Evolutionary conservation across 2,113 vertebrate species (phyloP).

Genomic region (Callopanchax toddi): DNA sequence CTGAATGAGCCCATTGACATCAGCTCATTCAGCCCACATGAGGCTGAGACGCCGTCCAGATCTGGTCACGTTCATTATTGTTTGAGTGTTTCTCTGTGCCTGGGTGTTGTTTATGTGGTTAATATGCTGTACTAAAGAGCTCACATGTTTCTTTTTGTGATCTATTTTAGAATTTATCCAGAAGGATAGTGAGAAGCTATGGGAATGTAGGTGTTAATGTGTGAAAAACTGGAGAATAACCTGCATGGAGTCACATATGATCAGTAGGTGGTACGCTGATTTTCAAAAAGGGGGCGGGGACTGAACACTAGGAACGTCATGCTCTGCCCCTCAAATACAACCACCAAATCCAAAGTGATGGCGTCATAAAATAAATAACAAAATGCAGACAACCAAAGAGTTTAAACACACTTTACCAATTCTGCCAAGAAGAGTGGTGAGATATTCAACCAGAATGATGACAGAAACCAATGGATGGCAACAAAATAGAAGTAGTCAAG

Average conservation of each 20-base stretch:
- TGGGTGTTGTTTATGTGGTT: background rate
- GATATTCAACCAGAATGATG: no score
- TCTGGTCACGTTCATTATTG: slow-evolving; percentile 39
- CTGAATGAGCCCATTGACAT: slow-evolving; percentile 25
- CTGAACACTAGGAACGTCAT: background rate
- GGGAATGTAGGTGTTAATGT: slow-evolving; percentile 15
- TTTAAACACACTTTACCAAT: no score
- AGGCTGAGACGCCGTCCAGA: slow-evolving; percentile 10
- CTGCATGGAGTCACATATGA: slow-evolving; percentile 3
- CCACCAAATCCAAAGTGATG: background rate
- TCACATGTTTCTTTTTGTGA: background rate
- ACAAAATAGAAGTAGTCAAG: no score
- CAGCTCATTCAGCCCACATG: slow-evolving; percentile 52
- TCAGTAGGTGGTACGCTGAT: background rate
- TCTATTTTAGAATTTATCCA: slow-evolving; percentile 31
- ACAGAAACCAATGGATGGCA: no score
- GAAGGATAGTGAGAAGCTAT: background rate
- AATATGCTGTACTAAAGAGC: slow-evolving; percentile 2
- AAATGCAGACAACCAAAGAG: no score
- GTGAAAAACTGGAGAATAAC: slow-evolving; percentile 26
- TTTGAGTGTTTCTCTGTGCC: slow-evolving; percentile 13
- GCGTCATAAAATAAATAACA: no score
- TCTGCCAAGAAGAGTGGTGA: no score
- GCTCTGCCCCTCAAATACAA: background rate
- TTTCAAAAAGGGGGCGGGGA: background rate